Evolutionary conservation across 2,888 invertebrate genomes (phyloP).

Genomic region (Yponomeuta plumbellus): DNA sequence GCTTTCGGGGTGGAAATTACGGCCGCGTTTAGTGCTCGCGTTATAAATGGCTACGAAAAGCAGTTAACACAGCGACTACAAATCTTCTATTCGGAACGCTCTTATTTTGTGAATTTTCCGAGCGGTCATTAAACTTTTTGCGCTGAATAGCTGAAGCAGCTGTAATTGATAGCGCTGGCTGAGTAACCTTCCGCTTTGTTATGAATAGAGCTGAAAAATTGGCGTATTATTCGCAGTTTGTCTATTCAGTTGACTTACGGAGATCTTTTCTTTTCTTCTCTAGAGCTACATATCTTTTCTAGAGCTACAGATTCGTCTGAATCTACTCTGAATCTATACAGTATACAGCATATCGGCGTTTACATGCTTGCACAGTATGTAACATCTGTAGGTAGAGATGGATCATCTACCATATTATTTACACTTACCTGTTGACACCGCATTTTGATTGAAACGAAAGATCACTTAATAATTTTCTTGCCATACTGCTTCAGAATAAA

Average conservation of each 20-base stretch:
- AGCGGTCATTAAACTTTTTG: conserved; percentile 15
- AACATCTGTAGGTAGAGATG: background rate
- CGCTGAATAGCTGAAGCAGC: background rate
- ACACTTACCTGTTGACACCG: background rate
- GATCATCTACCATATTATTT: background rate
- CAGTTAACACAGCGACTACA: conserved; percentile 29
- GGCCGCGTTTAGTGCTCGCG: conserved; percentile 40
- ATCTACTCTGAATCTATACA: background rate
- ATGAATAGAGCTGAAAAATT: background rate
- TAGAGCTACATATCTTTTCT: too few species aligned
- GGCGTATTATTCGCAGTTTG: background rate
- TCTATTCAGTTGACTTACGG: background rate
- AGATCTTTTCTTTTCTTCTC: background rate
- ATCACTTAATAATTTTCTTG: background rate
- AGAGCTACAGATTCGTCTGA: too few species aligned
- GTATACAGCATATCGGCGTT: background rate
- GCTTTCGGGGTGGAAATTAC: conserved; percentile 42
- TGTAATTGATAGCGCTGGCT: background rate
- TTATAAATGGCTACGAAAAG: conserved; percentile 42
- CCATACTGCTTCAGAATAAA: background rate
- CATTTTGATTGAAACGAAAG: background rate
- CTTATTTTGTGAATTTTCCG: conserved; percentile 16
- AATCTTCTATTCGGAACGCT: conserved; percentile 31
- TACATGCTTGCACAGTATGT: too few species aligned
- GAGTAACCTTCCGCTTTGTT: background rate